Conservation (phyloP, 2,888 invertebrate genomes). For the Tetramorium bicarinatum region DNA sequence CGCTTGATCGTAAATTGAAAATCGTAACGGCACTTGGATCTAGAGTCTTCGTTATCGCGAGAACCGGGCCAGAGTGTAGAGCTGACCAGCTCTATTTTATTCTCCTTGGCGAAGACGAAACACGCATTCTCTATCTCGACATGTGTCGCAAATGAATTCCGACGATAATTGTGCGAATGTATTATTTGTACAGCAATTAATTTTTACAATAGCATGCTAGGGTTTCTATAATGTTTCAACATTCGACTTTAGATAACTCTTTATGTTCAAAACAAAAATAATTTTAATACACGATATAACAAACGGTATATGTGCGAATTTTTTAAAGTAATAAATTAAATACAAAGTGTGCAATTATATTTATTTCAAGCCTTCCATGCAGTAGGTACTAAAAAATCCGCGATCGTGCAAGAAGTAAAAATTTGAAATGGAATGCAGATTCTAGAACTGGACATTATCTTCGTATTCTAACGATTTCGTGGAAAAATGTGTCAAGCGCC, state of each 20-base stretch:
- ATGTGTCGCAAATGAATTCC: not conserved
- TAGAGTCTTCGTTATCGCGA: conserved; percentile 47
- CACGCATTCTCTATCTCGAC: not conserved
- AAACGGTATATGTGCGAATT: not conserved
- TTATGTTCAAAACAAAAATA: not conserved
- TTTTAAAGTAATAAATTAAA: not conserved
- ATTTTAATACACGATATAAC: not conserved
- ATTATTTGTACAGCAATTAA: not conserved
- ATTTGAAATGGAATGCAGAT: not conserved
- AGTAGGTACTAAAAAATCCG: not conserved
- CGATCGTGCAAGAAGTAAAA: not conserved
- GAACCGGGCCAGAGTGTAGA: conserved; percentile 20
- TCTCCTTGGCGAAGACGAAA: conserved; percentile 28
- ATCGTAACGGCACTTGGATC: conserved; percentile 52
- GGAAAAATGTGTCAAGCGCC: not conserved
- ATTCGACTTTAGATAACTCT: not conserved
- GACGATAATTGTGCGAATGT: not conserved
- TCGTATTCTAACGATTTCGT: conserved; percentile 21
- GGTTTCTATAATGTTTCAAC: not conserved
- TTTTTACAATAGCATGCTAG: not conserved
- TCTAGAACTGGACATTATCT: not conserved
- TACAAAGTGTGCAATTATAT: not conserved
- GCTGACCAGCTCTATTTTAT: conserved; percentile 52
- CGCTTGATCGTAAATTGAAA: conserved; percentile 54
- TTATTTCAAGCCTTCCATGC: not conserved